phyloP scores from a whole-genome alignment of 2,797 vertebrate genomes.

The Pelochelys cantorii region DNA sequence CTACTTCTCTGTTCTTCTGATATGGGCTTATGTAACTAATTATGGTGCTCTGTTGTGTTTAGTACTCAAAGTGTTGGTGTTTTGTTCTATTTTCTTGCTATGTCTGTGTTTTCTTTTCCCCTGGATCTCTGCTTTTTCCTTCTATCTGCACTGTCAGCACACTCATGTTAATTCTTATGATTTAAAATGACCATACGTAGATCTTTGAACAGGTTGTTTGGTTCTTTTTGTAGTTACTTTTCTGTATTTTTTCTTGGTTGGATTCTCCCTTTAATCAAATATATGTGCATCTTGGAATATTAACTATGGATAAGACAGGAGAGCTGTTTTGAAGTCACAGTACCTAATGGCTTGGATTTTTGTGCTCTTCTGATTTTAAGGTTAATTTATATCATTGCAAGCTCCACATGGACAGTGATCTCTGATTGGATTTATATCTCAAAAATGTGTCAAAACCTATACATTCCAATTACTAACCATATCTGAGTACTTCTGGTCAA shows the following conservation, averaged over 20 bases:
- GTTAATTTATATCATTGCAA: not conserved
- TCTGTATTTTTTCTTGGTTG: constrained; percentile 1
- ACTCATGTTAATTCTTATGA: not conserved
- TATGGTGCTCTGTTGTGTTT: not conserved
- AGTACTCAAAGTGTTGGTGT: not conserved
- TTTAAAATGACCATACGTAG: not conserved
- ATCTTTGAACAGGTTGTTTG: too few species aligned
- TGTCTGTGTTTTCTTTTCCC: not conserved
- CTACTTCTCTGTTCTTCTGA: too few species aligned
- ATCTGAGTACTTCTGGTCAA: constrained; percentile 1
- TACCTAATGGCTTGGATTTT: not conserved
- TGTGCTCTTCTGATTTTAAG: not conserved
- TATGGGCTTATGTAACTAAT: too few species aligned
- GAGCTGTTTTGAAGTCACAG: not conserved
- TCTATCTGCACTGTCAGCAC: constrained; percentile 12
- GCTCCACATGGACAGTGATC: not conserved
- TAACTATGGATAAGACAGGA: constrained; percentile 13
- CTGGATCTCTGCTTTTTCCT: not conserved
- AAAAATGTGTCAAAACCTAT: constrained; percentile 1
- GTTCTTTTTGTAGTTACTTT: not conserved
- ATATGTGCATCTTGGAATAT: not conserved
- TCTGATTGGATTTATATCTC: constrained; percentile 14
- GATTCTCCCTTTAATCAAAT: not conserved
- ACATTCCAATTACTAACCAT: not conserved
- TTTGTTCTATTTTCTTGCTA: fast-evolving